phyloP scores from a whole-genome alignment of 2,113 vertebrate genomes.

The Istiophorus platypterus region DNA sequence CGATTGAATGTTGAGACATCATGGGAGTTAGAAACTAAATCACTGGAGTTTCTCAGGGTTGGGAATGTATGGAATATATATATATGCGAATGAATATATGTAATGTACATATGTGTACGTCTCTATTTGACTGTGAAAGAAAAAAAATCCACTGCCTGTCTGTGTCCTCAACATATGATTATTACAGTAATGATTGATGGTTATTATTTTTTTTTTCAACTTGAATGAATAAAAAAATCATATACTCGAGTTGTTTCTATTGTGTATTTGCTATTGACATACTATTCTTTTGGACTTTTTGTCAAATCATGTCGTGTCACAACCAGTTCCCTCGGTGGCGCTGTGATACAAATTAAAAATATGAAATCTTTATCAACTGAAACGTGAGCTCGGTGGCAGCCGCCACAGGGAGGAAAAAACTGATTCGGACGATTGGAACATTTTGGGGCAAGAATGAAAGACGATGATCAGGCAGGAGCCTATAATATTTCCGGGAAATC shows the following conservation, averaged over 20 bases:
- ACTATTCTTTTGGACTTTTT: neutral
- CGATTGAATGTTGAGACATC: too few relatives aligned
- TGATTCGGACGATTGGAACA: neutral
- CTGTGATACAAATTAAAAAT: neutral
- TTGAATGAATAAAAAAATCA: slow-evolving; percentile 26
- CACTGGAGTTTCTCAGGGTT: too few relatives aligned
- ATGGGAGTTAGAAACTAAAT: too few relatives aligned
- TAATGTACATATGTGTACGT: too few relatives aligned
- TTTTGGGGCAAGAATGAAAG: neutral
- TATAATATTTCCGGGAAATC: neutral
- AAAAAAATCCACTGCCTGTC: neutral
- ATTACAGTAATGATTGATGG: too few relatives aligned
- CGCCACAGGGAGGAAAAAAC: neutral
- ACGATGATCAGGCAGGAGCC: neutral
- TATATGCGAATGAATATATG: too few relatives aligned
- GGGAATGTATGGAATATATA: too few relatives aligned
- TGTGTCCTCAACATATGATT: slow-evolving; percentile 18
- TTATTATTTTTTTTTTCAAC: neutral
- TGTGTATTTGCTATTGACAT: neutral
- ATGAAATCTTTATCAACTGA: neutral
- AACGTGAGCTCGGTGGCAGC: neutral
- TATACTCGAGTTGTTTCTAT: neutral
- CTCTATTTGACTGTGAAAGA: neutral
- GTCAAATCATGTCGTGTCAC: neutral
- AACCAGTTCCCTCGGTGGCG: slow-evolving; percentile 52